Evolutionary conservation across 1,140 invertebrate genomes (phyloP).

Genomic region (Octopus bimaculoides): DNA sequence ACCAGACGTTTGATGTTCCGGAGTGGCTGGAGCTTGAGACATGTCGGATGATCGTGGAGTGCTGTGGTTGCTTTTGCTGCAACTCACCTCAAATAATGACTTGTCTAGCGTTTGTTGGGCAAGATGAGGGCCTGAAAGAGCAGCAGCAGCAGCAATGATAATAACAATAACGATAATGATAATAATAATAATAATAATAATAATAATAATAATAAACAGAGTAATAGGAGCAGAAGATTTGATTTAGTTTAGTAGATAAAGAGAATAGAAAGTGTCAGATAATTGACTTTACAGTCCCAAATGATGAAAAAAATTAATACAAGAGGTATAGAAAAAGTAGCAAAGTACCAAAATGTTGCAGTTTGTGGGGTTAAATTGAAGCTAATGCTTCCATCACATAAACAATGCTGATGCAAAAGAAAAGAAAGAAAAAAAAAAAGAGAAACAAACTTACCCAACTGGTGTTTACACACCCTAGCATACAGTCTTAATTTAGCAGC

Average conservation of each 20-base stretch:
- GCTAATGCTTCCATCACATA: too few species aligned
- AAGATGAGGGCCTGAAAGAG: constrained; percentile 70
- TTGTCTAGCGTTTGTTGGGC: constrained; percentile 66
- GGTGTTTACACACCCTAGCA: constrained; percentile 68
- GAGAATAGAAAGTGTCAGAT: too few species aligned
- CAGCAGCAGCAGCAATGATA: not conserved
- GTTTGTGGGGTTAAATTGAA: too few species aligned
- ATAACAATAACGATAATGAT: constrained; percentile 48
- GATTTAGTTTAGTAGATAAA: too few species aligned
- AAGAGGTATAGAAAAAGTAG: too few species aligned
- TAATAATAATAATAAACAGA: too few species aligned
- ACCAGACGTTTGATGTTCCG: constrained; percentile 14
- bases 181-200: not conserved
- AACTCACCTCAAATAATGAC: constrained; percentile 38
- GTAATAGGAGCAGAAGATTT: too few species aligned
- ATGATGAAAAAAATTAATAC: too few species aligned
- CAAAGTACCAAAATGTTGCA: too few species aligned
- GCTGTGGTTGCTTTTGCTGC: constrained; percentile 28
- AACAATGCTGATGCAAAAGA: too few species aligned
- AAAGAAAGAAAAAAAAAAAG: constrained; percentile 7
- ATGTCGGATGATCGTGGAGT: constrained; percentile 31
- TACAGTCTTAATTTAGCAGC: constrained; percentile 71
- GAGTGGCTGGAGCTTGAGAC: constrained; percentile 10
- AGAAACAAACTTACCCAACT: constrained; percentile 43
- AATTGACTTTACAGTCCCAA: too few species aligned